Percentiles rank a stretch among this genome's conserved stretches.
Conservation (phyloP, 2,113 vertebrate species). For the Asarcornis scutulata region DNA sequence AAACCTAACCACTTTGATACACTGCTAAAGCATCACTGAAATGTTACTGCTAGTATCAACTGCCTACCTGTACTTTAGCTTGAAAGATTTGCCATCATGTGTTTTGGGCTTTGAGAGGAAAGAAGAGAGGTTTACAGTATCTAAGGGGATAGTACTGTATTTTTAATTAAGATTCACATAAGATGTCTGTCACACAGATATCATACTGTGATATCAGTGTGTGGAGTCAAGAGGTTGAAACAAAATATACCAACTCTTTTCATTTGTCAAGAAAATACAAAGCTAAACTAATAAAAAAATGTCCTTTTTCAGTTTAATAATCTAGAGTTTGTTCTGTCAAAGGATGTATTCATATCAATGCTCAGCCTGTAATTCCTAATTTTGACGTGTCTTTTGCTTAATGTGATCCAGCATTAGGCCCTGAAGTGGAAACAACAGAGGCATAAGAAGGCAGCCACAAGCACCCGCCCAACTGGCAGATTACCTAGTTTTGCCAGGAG, state of each 20-base stretch:
- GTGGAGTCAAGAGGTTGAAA: background rate
- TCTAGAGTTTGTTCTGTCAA: background rate
- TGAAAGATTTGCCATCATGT: background rate
- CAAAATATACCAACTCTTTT: background rate
- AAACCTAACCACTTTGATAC: background rate
- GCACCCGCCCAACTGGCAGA: background rate
- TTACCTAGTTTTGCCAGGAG: background rate
- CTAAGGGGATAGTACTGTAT: background rate
- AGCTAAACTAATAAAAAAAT: background rate
- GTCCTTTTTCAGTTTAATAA: background rate
- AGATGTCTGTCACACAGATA: background rate
- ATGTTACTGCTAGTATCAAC: background rate
- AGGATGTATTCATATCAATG: background rate
- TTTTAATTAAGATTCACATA: background rate
- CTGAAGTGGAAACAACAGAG: background rate
- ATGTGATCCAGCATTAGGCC: background rate
- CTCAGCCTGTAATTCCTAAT: background rate
- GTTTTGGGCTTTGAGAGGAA: background rate
- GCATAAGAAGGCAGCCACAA: background rate
- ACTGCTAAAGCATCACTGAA: background rate
- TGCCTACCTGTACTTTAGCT: background rate
- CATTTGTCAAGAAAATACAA: background rate
- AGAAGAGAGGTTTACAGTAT: background rate
- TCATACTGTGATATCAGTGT: background rate
- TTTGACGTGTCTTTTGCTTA: background rate